phyloP scores from a whole-genome alignment of 2,113 vertebrate species.

The Casuarius casuarius region DNA sequence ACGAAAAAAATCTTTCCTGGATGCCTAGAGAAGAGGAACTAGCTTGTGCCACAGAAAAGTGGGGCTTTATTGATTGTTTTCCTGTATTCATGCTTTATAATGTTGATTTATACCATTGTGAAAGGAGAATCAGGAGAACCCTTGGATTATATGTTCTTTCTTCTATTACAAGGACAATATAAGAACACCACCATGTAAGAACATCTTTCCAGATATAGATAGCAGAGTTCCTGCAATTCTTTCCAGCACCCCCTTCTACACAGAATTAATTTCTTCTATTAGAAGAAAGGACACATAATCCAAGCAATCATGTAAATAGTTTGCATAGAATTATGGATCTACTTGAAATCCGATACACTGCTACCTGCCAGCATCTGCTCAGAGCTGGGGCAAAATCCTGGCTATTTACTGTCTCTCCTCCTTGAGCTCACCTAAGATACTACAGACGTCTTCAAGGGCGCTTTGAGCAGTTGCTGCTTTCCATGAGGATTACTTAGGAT shows the following conservation, averaged over 20 bases:
- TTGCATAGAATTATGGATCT: not conserved
- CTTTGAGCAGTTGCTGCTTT: not conserved
- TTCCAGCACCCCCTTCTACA: too few species aligned
- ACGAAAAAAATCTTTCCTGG: not conserved
- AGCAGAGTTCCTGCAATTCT: too few species aligned
- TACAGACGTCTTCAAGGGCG: not conserved
- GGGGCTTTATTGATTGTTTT: not conserved
- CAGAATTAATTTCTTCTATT: not conserved
- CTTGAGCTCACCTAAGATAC: not conserved
- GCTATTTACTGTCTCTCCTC: not conserved
- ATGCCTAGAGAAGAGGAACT: not conserved
- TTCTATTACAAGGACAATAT: not conserved
- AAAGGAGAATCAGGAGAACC: not conserved
- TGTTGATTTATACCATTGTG: not conserved
- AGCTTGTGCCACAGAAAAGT: not conserved
- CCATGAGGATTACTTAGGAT: not conserved
- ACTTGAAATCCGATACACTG: not conserved
- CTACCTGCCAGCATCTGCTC: not conserved
- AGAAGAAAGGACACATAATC: not conserved
- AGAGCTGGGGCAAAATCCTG: not conserved
- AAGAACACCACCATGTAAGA: too few species aligned
- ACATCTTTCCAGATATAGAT: too few species aligned
- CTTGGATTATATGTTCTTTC: not conserved
- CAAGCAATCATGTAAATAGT: not conserved
- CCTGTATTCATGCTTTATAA: not conserved